phyloP scores from a whole-genome alignment of 1,140 invertebrate genomes.

The Zaprionus vittiger region DNA sequence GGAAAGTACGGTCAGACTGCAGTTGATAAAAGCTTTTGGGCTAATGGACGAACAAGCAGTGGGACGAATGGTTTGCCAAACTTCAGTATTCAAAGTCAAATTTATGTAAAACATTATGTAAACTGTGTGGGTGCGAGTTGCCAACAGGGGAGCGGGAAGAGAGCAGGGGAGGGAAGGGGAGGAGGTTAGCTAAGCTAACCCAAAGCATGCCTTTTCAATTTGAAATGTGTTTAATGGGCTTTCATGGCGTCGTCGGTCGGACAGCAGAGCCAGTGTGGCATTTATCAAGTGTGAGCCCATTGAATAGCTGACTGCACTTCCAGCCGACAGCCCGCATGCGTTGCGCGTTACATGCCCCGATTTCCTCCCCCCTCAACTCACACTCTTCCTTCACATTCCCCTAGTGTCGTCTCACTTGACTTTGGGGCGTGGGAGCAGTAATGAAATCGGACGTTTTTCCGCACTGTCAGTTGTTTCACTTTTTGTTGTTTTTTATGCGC shows the following conservation, averaged over 20 bases:
- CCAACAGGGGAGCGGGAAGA: background rate
- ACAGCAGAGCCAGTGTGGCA: slow-evolving; percentile 7
- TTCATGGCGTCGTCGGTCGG: slow-evolving; percentile 27
- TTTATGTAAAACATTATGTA: slow-evolving; percentile 74
- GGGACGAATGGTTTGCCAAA: slow-evolving; percentile 37
- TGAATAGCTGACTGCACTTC: slow-evolving; percentile 46
- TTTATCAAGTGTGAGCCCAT: slow-evolving; percentile 48
- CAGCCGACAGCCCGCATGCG: slow-evolving; percentile 19
- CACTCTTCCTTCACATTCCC: too few species aligned
- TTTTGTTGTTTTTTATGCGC: background rate
- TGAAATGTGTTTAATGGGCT: slow-evolving; percentile 72
- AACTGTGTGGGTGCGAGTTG: slow-evolving; percentile 35
- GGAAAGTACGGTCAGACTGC: background rate
- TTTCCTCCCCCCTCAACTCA: background rate
- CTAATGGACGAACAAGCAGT: slow-evolving; percentile 30
- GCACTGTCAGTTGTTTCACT: background rate
- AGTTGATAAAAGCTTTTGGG: slow-evolving; percentile 64
- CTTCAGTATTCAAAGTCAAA: slow-evolving; percentile 74
- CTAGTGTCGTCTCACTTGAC: too few species aligned
- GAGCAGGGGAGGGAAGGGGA: background rate
- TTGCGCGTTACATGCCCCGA: background rate
- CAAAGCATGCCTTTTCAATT: slow-evolving; percentile 77
- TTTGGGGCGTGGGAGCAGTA: background rate
- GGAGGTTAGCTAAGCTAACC: background rate
- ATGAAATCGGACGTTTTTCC: slow-evolving; percentile 38